phyloP scores from a whole-genome alignment of 2,888 invertebrate genomes.

The Ditylenchus weischeri region DNA sequence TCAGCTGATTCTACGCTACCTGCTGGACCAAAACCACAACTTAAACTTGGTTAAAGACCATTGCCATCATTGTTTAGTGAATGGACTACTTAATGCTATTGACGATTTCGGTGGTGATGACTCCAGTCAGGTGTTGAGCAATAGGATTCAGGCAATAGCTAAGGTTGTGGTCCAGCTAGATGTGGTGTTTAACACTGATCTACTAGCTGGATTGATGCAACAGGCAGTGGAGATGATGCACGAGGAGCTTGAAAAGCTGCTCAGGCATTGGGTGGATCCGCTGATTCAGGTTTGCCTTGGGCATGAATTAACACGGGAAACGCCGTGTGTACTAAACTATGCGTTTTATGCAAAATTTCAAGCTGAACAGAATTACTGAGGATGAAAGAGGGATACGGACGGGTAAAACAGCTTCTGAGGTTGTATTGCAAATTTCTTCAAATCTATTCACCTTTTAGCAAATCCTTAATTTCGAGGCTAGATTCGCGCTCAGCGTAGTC shows the following conservation, averaged over 20 bases:
- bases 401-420: too few relatives aligned
- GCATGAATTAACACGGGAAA: too few relatives aligned
- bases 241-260: background rate
- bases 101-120: background rate
- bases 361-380: too few relatives aligned
- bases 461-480: too few relatives aligned
- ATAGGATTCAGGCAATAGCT: background rate
- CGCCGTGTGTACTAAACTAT: too few relatives aligned
- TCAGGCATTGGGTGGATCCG: background rate
- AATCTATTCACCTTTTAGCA: too few relatives aligned
- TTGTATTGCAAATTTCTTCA: too few relatives aligned
- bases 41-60: constrained; percentile 9
- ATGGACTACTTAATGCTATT: constrained; percentile 14
- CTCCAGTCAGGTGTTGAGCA: background rate
- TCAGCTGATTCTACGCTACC: constrained; percentile 16
- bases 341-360: too few relatives aligned
- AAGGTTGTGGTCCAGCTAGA: background rate
- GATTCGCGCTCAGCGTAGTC: too few relatives aligned
- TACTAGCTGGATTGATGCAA: background rate
- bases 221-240: background rate
- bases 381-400: too few relatives aligned
- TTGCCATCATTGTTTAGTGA: constrained; percentile 14
- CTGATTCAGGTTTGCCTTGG: background rate
- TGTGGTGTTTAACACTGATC: background rate
- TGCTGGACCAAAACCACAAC: constrained; percentile 16